Evolutionary conservation across 2,113 vertebrate species (phyloP).

Genomic region (Nansenia antarctica): DNA sequence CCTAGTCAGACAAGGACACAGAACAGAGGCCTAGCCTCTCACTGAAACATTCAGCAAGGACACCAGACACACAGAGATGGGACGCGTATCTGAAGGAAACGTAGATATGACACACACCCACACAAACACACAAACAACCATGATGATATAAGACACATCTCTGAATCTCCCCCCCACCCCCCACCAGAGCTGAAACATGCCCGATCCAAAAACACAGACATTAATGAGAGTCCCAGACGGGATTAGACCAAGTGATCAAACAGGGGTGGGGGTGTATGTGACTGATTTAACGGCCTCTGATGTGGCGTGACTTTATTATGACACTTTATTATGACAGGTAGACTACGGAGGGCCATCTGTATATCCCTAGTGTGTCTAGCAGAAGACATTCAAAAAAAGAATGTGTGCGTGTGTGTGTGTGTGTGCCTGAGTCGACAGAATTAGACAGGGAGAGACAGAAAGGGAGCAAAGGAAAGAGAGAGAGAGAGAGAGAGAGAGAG

Average conservation of each 20-base stretch:
- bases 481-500: not conserved
- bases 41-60: not conserved
- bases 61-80: not conserved
- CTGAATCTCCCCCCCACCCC: conserved; percentile 20
- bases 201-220: conserved; percentile 26
- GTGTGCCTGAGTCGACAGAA: conserved; percentile 26
- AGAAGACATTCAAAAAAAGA: too few relatives aligned
- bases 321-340: too few relatives aligned
- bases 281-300: too few relatives aligned
- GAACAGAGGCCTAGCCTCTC: not conserved
- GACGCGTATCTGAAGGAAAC: not conserved
- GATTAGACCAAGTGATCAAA: conserved; percentile 32
- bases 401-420: too few relatives aligned
- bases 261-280: not conserved
- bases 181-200: conserved; percentile 17
- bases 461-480: not conserved
- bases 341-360: conserved; percentile 33
- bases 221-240: conserved; percentile 18
- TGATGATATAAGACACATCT: conserved; percentile 27
- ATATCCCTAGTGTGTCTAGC: too few relatives aligned
- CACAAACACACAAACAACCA: conserved; percentile 7
- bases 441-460: conserved; percentile 23
- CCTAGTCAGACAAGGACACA: not conserved
- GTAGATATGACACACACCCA: not conserved
- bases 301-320: too few relatives aligned